Evolutionary conservation across 2,888 invertebrate species (phyloP), one percentile per base, ranked within the genome.

Genomic region (Tubulanus polymorphus): DNA sequence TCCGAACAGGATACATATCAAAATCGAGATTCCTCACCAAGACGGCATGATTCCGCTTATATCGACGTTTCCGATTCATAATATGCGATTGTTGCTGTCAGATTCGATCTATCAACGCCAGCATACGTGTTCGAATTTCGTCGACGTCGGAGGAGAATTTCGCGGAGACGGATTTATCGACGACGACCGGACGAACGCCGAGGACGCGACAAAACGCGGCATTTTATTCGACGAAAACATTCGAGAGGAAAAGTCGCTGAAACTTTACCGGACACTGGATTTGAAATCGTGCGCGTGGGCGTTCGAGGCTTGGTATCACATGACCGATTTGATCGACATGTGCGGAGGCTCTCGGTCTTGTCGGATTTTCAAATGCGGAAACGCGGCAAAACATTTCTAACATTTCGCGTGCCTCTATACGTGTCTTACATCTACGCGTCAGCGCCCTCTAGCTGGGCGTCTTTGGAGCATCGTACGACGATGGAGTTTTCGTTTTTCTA

Each of bases 1-100:
- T 61, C 73, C 78, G 18, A 80, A 80, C 64, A 74, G 72, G 6
- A 66, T 80, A 18, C 76, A 76, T 51, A 72, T 80, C 46, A 68
- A 72, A n/a, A 68, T 79, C 26, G 66, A 70, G 57, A 71, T 80
- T 29, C 79, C 79, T 5, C 78, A 79, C 62, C 74, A 76, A 55
- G 80, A 80, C 62, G 80, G 80, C 3, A 75, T 80, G 71, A 60
- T 80, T n/a, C 80, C 80, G 2, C 56, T 80, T 6, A 67, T 80
- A 1, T 80, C 80, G 18, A 80, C 80, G 1, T 69, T 72, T 45
- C 79, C 80, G 2, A 63, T 80, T 2, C 74, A 76, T 62, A 78
- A 80, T 54, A 62, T 76, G 2, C 64, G 73, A n/a, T 74, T 73
- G 59, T 64, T 81, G 15, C 63, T 81, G 50, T 75, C 77, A 6